Evolutionary conservation across 2,797 vertebrate genomes (phyloP).

Genomic region (Delichon dasypus): DNA sequence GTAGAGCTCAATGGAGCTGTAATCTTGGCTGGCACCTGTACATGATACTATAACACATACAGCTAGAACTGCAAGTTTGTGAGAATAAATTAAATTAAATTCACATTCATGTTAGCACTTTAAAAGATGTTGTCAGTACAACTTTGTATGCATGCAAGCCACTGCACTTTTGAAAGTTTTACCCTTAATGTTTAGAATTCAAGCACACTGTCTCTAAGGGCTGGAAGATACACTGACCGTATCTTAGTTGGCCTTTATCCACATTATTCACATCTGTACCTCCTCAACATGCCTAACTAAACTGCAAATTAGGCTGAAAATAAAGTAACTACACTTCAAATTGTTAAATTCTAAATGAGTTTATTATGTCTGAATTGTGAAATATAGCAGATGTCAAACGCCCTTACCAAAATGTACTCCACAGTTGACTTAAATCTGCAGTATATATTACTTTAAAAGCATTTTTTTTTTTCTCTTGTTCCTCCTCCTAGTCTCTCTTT

Average conservation of each 20-base stretch:
- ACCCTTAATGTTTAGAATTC: constrained; percentile 23
- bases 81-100: constrained; percentile 65
- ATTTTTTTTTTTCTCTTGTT: background rate
- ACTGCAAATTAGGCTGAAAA: constrained; percentile 29
- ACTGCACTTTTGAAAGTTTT: constrained; percentile 62
- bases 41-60: constrained; percentile 58
- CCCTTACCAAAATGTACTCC: constrained; percentile 9
- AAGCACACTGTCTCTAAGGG: background rate
- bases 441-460: background rate
- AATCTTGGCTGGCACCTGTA: constrained; percentile 66
- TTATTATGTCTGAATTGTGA: background rate
- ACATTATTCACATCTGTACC: constrained; percentile 2
- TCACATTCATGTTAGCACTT: constrained; percentile 57
- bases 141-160: constrained; percentile 43
- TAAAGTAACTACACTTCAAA: constrained; percentile 2
- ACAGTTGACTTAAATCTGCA: background rate
- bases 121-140: constrained; percentile 61
- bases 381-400: constrained; percentile 18
- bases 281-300: background rate
- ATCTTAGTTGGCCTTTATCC: background rate
- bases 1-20: constrained; percentile 7
- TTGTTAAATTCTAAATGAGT: background rate
- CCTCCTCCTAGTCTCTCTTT: background rate
- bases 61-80: constrained; percentile 54
- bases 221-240: background rate